These are phyloP conservation scores for Champsocephalus esox DNA, from an alignment of 2,797 vertebrate species.

Conservation along the genomic window DNA sequence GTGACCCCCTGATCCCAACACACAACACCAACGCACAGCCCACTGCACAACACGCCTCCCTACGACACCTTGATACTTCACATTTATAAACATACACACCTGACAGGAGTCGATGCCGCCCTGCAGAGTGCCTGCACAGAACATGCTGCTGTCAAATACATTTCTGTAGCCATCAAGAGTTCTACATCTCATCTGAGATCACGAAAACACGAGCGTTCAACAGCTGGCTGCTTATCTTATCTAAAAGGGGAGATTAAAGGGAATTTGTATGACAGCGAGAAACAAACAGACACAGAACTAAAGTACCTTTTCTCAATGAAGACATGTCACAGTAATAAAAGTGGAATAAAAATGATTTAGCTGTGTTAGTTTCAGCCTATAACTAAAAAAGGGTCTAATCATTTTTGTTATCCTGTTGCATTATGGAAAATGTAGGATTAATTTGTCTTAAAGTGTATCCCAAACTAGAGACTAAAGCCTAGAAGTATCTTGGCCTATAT, in stretches of 20 bases:
- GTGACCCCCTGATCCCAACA: too few relatives aligned
- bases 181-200: conserved; percentile 84
- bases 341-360: too few relatives aligned
- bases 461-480: background rate
- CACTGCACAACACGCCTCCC: too few relatives aligned
- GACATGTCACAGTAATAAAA: too few relatives aligned
- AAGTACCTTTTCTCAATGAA: background rate
- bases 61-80: background rate
- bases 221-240: conserved; percentile 75
- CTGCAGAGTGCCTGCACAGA: conserved; percentile 88
- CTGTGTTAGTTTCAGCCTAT: too few relatives aligned
- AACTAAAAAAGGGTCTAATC: too few relatives aligned
- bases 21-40: too few relatives aligned
- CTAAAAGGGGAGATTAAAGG: conserved; percentile 3
- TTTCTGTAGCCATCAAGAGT: conserved; percentile 67
- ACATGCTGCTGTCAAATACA: conserved; percentile 85
- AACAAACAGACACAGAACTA: background rate
- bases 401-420: too few relatives aligned
- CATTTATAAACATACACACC: conserved; percentile 62
- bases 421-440: too few relatives aligned
- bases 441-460: too few relatives aligned
- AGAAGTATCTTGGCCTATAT: too few relatives aligned
- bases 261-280: background rate
- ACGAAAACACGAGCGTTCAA: conserved; percentile 87
- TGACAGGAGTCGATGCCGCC: conserved; percentile 86